Percentiles rank a stretch among this genome's conserved stretches.
phyloP scores from a whole-genome alignment of 2,113 vertebrate species.

The Gadus chalcogrammus region DNA sequence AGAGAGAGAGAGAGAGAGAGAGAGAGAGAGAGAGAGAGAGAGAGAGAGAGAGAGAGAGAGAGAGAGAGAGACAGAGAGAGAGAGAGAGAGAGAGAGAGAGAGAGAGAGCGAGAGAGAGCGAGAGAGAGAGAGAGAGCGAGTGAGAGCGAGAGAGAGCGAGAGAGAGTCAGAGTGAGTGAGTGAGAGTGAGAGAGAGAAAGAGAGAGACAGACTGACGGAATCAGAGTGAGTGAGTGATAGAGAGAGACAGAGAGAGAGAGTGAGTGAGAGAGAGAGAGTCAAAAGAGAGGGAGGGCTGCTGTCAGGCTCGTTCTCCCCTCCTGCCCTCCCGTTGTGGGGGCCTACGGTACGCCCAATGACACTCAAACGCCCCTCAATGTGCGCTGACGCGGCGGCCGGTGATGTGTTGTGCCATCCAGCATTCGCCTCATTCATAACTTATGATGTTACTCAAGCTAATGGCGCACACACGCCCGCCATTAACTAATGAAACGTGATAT shows the following conservation, averaged over 20 bases:
- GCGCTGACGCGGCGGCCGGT: conserved; percentile 52
- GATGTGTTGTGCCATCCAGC: conserved; percentile 65
- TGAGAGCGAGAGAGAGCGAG: conserved; percentile 12
- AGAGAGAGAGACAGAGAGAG: no score
- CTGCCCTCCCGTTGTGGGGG: conserved; percentile 47
- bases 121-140: conserved; percentile 35
- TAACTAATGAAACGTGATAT: conserved; percentile 66
- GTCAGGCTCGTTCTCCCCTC: conserved; percentile 56
- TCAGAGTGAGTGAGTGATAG: no score
- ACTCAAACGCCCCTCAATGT: conserved; percentile 64
- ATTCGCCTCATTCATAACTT: conserved; percentile 72
- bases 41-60: conserved; percentile 16
- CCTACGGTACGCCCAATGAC: conserved; percentile 50
- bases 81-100: conserved; percentile 6
- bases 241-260: conserved; percentile 3
- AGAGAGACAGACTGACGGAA: no score
- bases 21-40: not conserved
- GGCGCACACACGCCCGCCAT: conserved; percentile 48
- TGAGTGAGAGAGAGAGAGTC: not conserved
- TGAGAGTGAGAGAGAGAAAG: no score
- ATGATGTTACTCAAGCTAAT: conserved; percentile 65
- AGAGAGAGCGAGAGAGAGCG: no score
- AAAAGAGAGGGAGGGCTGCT: conserved; percentile 52
- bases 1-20: conserved; percentile 32
- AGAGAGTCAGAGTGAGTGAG: not conserved